Evolutionary conservation across 2,888 invertebrate species (phyloP).

Genomic region (Tuta absoluta): DNA sequence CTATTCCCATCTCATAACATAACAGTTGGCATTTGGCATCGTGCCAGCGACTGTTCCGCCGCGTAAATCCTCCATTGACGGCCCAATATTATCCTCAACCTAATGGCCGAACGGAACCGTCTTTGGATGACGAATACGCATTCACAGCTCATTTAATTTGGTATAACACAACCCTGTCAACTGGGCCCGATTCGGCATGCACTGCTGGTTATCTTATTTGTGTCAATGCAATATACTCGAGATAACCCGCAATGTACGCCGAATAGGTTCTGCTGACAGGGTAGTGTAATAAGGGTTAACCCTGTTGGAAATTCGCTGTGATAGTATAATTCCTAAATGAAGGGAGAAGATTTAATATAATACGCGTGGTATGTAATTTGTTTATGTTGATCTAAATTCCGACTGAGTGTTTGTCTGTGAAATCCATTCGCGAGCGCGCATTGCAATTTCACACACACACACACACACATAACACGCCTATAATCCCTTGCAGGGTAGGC

Average conservation of each 20-base stretch:
- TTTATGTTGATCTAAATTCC: slow-evolving; percentile 36
- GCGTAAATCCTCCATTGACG: slow-evolving; percentile 53
- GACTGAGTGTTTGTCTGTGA: slow-evolving; percentile 27
- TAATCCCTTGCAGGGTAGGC: no score
- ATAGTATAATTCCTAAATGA: slow-evolving; percentile 40
- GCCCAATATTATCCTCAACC: slow-evolving; percentile 46
- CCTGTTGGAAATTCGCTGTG: slow-evolving; percentile 24
- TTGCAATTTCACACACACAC: no score
- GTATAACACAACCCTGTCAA: no score
- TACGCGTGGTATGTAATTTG: slow-evolving; percentile 34
- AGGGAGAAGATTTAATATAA: slow-evolving; percentile 39
- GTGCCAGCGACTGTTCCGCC: slow-evolving; percentile 50
- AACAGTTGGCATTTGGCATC: slow-evolving; percentile 46
- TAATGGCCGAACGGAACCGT: slow-evolving; percentile 40
- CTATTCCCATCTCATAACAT: slow-evolving; percentile 37
- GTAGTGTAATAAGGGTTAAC: no score
- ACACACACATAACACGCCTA: no score
- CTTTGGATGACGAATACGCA: slow-evolving; percentile 29
- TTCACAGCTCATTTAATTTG: background rate
- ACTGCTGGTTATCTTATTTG: no score
- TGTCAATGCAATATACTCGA: no score
- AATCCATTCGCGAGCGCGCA: background rate
- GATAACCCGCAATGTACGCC: no score
- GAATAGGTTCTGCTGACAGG: no score
- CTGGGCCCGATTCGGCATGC: no score